These are phyloP conservation scores for Pampus argenteus DNA, from an alignment of 2,797 vertebrate species.

Conservation along the genomic window DNA sequence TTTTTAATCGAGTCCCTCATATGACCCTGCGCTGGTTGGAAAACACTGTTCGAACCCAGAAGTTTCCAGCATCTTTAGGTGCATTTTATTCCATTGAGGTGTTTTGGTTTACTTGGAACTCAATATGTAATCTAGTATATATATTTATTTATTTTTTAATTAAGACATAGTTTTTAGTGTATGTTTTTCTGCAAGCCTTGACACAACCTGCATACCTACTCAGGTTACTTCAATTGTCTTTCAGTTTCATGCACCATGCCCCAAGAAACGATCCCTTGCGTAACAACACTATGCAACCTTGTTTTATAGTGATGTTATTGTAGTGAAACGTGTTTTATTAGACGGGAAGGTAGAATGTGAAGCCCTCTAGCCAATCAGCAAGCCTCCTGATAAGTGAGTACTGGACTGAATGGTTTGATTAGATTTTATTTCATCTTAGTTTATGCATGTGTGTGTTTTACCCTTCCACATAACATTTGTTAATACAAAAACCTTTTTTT, in stretches of 20 bases:
- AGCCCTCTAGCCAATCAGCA: neutral
- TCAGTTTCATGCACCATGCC: neutral
- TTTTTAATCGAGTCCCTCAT: slow-evolving; percentile 60
- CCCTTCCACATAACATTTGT: neutral
- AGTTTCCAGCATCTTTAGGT: slow-evolving; percentile 55
- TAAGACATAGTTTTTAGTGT: too few relatives aligned
- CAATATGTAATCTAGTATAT: too few relatives aligned
- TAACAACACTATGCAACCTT: neutral
- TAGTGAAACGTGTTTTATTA: slow-evolving; percentile 16
- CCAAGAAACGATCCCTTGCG: neutral
- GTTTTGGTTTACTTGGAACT: slow-evolving; percentile 10
- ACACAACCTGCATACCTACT: too few relatives aligned
- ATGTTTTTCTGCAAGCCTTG: too few relatives aligned
- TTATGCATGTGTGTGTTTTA: neutral
- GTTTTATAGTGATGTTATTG: slow-evolving; percentile 13
- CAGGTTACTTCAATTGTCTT: neutral
- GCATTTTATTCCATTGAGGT: slow-evolving; percentile 1
- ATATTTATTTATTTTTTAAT: neutral
- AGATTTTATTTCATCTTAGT: neutral
- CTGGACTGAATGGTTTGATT: neutral
- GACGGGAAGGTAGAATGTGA: neutral
- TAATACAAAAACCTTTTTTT: neutral
- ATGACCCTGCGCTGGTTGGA: slow-evolving; percentile 50
- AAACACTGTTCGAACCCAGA: slow-evolving; percentile 61
- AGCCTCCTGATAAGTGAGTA: neutral